These are phyloP conservation scores for Amphiura filiformis DNA, from an alignment of 35 echinoderm and acorn worm genomes.

Conservation along the genomic window DNA sequence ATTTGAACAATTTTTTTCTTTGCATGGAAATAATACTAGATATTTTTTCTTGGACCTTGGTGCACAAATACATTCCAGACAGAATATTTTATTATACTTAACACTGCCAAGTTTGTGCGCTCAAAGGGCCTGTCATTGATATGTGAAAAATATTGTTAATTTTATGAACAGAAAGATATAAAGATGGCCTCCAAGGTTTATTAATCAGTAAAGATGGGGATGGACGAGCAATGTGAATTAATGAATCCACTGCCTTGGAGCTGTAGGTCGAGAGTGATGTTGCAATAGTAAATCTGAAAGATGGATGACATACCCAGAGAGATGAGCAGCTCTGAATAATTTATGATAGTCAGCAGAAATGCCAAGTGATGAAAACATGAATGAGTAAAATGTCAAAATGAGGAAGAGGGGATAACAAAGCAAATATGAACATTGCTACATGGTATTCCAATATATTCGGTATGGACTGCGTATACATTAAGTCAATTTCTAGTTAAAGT, in stretches of 20 bases:
- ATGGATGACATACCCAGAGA: not conserved
- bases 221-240: not conserved
- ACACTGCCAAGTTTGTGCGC: too few species aligned
- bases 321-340: not conserved
- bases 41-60: too few species aligned
- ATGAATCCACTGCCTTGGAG: not conserved
- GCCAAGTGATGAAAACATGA: not conserved
- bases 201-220: not conserved
- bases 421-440: too few species aligned
- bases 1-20: not conserved
- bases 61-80: not conserved
- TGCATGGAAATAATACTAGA: too few species aligned
- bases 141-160: not conserved
- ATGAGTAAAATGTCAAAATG: not conserved
- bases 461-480: too few species aligned
- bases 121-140: not conserved
- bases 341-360: not conserved
- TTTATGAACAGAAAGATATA: not conserved
- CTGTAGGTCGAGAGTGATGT: not conserved
- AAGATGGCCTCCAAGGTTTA: not conserved
- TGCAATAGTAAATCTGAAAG: not conserved
- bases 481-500: too few species aligned
- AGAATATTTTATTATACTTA: not conserved
- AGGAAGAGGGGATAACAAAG: not conserved
- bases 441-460: too few species aligned